phyloP scores from a whole-genome alignment of 2,888 invertebrate genomes.

The Cantharis rustica region DNA sequence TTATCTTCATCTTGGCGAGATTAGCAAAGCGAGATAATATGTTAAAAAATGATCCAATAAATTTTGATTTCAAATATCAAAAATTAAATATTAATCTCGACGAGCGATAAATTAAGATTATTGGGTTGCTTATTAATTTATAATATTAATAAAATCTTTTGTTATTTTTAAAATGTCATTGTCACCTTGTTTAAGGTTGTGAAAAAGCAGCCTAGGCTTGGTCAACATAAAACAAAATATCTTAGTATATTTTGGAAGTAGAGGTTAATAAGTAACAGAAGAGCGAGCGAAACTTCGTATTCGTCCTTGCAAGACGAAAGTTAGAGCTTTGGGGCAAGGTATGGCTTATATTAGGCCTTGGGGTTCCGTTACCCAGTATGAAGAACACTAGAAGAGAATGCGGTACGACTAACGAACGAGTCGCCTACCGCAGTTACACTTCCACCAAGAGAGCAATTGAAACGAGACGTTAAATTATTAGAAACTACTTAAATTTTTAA shows the following conservation, averaged over 20 bases:
- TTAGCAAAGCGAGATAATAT: too few species aligned
- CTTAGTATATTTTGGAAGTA: neutral
- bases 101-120: neutral
- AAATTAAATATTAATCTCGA: neutral
- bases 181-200: constrained; percentile 21
- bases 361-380: constrained; percentile 38
- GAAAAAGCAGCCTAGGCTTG: constrained; percentile 2
- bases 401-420: constrained; percentile 21
- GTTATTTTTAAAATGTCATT: constrained; percentile 14
- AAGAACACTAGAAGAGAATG: constrained; percentile 24
- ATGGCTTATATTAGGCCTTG: constrained; percentile 38
- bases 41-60: neutral
- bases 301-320: constrained; percentile 42
- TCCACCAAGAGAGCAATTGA: constrained; percentile 5
- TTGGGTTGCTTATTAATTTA: neutral
- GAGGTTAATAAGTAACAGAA: constrained; percentile 25
- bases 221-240: constrained; percentile 2
- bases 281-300: constrained; percentile 32
- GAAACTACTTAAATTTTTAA: neutral
- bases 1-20: neutral
- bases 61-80: neutral
- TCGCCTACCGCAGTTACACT: constrained; percentile 20
- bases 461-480: constrained; percentile 1
- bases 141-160: neutral
- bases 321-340: constrained; percentile 37